Percentiles rank a stretch among this genome's conserved stretches.
Evolutionary conservation across 2,113 vertebrate species (phyloP).

Genomic region (Varanus komodoensis): DNA sequence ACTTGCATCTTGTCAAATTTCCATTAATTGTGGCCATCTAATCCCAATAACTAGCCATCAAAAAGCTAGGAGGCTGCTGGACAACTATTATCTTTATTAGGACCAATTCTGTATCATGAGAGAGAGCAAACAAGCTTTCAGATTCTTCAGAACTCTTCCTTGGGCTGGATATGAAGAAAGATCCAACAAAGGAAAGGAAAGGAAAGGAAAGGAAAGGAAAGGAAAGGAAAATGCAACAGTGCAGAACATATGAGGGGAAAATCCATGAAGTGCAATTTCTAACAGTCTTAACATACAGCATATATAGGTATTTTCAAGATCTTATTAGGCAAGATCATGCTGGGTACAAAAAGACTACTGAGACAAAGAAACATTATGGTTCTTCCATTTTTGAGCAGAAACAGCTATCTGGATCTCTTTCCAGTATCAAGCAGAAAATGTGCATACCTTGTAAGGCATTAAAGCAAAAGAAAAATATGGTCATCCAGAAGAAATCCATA

Average conservation of each 20-base stretch:
- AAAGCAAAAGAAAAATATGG: too few species aligned
- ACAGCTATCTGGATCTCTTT: background rate
- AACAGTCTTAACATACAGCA: background rate
- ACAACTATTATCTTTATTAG: background rate
- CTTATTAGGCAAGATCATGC: background rate
- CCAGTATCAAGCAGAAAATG: background rate
- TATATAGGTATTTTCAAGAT: background rate
- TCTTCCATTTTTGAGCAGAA: background rate
- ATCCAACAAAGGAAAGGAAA: background rate
- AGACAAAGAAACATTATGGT: background rate
- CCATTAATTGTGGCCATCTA: background rate
- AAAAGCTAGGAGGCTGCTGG: background rate
- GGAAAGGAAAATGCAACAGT: background rate
- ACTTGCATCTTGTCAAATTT: fast-evolving
- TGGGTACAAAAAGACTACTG: background rate
- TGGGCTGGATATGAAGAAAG: background rate
- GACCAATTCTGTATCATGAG: background rate
- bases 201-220: background rate
- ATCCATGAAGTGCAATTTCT: background rate
- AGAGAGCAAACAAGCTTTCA: background rate
- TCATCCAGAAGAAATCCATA: too few species aligned
- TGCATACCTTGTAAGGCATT: background rate
- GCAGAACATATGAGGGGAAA: background rate
- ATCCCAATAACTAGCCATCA: background rate
- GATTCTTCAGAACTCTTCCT: background rate